phyloP scores from a whole-genome alignment of 2,888 invertebrate species.

The Miltochrista miniata region DNA sequence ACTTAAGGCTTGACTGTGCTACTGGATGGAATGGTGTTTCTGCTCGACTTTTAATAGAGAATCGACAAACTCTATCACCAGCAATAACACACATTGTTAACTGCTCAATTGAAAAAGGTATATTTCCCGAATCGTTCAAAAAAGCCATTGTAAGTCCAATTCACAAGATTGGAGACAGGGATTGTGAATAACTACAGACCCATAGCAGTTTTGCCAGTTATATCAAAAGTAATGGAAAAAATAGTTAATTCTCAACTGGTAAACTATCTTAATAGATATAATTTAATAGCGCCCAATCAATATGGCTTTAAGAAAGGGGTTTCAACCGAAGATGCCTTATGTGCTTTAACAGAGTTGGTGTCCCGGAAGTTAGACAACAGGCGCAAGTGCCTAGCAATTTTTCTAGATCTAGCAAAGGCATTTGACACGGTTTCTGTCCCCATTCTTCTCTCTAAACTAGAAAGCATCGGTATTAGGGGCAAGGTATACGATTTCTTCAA shows the following conservation, averaged over 20 bases:
- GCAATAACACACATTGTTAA: conserved; percentile 2
- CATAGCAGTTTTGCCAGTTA: background rate
- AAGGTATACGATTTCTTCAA: background rate
- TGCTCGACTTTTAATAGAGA: background rate
- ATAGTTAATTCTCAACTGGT: background rate
- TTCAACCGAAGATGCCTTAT: background rate
- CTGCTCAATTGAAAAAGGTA: background rate
- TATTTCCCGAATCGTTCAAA: conserved; percentile 6
- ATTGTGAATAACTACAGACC: background rate
- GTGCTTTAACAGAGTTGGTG: background rate
- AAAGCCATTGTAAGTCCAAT: conserved; percentile 3
- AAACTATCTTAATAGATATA: background rate
- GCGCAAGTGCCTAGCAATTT: background rate
- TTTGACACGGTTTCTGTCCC: background rate
- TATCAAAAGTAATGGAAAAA: background rate
- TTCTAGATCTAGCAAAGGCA: background rate
- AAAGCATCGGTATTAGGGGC: background rate
- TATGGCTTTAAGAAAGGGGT: background rate
- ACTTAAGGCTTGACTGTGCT: background rate
- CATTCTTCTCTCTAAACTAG: background rate
- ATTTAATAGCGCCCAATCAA: background rate
- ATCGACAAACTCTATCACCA: background rate
- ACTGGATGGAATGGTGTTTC: conserved; percentile 8
- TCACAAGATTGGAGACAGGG: background rate
- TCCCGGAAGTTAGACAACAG: background rate